These are phyloP conservation scores for Ypsolopha sequella DNA, from an alignment of 2,888 invertebrate genomes.

Conservation along the genomic window DNA sequence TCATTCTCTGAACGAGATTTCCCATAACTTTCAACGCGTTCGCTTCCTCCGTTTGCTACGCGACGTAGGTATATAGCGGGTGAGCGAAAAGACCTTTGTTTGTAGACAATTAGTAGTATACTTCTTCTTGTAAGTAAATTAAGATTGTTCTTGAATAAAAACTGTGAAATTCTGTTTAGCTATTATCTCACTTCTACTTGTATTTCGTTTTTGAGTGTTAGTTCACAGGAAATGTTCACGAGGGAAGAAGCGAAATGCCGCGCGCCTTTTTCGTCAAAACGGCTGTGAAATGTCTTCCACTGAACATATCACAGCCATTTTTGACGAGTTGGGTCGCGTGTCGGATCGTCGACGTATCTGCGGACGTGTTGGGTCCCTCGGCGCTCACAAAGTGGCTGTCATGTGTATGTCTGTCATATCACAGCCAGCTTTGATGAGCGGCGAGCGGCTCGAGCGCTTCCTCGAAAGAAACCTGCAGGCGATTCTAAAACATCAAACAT, in stretches of 20 bases:
- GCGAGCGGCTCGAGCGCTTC: constrained; percentile 11
- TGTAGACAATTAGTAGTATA: too few relatives aligned
- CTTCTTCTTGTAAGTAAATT: too few relatives aligned
- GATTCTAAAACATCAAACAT: too few relatives aligned
- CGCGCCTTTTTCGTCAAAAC: constrained; percentile 79
- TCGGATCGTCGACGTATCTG: constrained; percentile 24
- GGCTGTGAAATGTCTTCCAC: constrained; percentile 78
- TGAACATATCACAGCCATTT: constrained; percentile 93
- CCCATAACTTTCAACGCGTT: too few relatives aligned
- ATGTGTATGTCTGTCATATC: constrained; percentile 86
- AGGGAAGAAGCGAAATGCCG: constrained; percentile 9
- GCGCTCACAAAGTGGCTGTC: constrained; percentile 94
- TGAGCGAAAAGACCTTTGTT: too few relatives aligned
- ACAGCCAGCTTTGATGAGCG: constrained; percentile 99
- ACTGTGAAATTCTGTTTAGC: too few relatives aligned
- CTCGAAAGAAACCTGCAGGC: not conserved
- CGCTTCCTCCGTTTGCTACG: too few relatives aligned
- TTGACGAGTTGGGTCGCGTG: constrained; percentile 88
- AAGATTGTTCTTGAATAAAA: too few relatives aligned
- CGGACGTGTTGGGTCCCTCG: constrained; percentile 29
- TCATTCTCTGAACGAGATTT: too few relatives aligned
- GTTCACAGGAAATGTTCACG: not conserved
- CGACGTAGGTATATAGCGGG: too few relatives aligned
- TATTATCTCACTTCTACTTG: too few relatives aligned
- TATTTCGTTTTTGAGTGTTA: too few relatives aligned